Evolutionary conservation across 2,797 vertebrate species (phyloP).

Genomic region (Crocodylus rhombifer): DNA sequence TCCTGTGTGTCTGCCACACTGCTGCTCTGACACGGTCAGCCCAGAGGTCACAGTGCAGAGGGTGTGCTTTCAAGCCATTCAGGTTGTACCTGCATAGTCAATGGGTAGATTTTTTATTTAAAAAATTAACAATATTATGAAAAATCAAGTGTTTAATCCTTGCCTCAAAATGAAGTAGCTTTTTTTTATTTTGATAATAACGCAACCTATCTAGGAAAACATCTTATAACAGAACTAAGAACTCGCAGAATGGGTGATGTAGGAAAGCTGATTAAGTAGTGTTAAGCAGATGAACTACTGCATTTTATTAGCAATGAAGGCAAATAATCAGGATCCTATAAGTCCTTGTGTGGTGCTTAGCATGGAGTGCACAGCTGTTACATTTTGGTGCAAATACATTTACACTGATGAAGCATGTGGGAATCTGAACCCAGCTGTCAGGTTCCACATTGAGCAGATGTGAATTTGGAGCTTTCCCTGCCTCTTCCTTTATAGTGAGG

Average conservation of each 20-base stretch:
- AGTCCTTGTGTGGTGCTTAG: accelerated
- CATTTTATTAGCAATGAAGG: background rate
- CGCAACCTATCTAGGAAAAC: background rate
- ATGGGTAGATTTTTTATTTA: background rate
- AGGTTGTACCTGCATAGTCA: background rate
- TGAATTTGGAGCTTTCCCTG: background rate
- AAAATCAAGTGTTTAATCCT: background rate
- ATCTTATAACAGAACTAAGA: background rate
- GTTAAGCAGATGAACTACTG: background rate
- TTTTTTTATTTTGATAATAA: background rate
- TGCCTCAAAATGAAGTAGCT: background rate
- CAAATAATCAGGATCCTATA: background rate
- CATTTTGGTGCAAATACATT: background rate
- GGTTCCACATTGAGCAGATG: background rate
- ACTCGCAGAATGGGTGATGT: background rate
- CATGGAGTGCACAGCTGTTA: background rate
- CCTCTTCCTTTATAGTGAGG: background rate
- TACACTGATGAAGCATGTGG: background rate
- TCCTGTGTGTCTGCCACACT: too few species aligned
- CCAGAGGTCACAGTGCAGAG: too few species aligned
- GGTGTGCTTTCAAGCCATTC: too few species aligned
- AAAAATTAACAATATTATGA: background rate
- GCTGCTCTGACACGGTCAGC: too few species aligned
- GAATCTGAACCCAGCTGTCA: background rate
- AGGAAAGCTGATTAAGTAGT: background rate